A percentile compares a stretch with the other conserved stretches of the same genome.
Evolutionary conservation across 2,797 vertebrate genomes (phyloP).

Genomic region (Mycteria americana): DNA sequence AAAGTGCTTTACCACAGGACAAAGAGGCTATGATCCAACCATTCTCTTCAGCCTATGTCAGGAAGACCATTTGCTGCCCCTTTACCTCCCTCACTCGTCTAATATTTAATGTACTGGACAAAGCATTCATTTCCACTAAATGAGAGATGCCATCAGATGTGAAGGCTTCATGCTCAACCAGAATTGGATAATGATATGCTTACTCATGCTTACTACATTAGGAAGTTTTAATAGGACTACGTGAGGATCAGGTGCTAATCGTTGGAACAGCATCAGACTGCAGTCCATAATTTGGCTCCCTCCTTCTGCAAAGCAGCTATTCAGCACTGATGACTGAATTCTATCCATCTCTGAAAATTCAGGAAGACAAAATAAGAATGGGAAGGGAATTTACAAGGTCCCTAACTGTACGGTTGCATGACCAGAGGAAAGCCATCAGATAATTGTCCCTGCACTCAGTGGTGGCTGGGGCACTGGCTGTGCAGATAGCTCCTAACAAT

Average conservation of each 20-base stretch:
- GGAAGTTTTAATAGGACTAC: slow-evolving; percentile 24
- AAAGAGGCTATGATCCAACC: not conserved
- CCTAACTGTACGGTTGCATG: not conserved
- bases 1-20: not conserved
- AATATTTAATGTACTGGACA: not conserved
- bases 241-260: slow-evolving; percentile 40
- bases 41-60: not conserved
- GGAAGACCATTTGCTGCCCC: not conserved
- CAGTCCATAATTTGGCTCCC: not conserved
- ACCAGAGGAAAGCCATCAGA: not conserved
- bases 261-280: slow-evolving; percentile 6
- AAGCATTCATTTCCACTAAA: not conserved
- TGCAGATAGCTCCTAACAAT: not conserved
- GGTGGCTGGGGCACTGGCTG: not conserved
- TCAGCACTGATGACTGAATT: not conserved
- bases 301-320: not conserved
- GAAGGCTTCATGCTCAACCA: not conserved
- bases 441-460: not conserved
- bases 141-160: slow-evolving; percentile 46
- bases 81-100: not conserved
- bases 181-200: slow-evolving; percentile 50
- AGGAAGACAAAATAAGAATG: not conserved
- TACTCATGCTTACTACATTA: slow-evolving; percentile 43
- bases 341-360: not conserved
- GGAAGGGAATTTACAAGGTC: not conserved